A percentile compares a stretch with the other conserved stretches of the same genome.
Evolutionary conservation across 1,140 invertebrate species (phyloP).

Genomic region (Oryctes rhinoceros): DNA sequence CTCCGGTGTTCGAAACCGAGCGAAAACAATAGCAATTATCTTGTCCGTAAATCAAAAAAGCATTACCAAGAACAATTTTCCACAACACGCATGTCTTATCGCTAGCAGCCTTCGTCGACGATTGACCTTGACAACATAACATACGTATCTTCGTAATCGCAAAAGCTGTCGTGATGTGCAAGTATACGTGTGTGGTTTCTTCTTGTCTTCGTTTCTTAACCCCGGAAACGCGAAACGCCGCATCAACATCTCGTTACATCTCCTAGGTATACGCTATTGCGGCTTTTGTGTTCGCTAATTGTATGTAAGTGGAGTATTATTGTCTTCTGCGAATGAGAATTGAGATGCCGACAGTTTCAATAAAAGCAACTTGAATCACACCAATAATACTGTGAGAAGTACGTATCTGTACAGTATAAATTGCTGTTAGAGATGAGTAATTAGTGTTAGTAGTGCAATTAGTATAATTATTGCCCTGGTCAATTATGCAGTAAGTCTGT

Average conservation of each 20-base stretch:
- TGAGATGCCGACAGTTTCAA: neutral
- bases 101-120: slow-evolving; percentile 7
- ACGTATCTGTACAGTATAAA: neutral
- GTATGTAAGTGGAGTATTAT: slow-evolving; percentile 18
- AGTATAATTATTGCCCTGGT: neutral
- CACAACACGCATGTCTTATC: slow-evolving; percentile 7
- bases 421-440: neutral
- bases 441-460: neutral
- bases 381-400: neutral
- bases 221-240: slow-evolving; percentile 10
- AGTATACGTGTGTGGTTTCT: neutral
- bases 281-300: slow-evolving; percentile 9
- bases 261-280: neutral
- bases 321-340: neutral
- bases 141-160: slow-evolving; percentile 11
- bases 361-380: neutral
- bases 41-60: slow-evolving; percentile 15
- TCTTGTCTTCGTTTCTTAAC: slow-evolving; percentile 27
- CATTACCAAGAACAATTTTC: slow-evolving; percentile 30
- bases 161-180: neutral
- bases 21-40: slow-evolving; percentile 21
- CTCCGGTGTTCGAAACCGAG: neutral
- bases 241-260: neutral
- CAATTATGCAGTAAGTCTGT: too few species aligned
- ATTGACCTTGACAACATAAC: slow-evolving; percentile 24